A percentile compares a stretch with the other conserved stretches of the same genome.
These are phyloP conservation scores for Propithecus perrieri DNA, from an alignment of 2,797 vertebrate genomes.

Conservation along the genomic window DNA sequence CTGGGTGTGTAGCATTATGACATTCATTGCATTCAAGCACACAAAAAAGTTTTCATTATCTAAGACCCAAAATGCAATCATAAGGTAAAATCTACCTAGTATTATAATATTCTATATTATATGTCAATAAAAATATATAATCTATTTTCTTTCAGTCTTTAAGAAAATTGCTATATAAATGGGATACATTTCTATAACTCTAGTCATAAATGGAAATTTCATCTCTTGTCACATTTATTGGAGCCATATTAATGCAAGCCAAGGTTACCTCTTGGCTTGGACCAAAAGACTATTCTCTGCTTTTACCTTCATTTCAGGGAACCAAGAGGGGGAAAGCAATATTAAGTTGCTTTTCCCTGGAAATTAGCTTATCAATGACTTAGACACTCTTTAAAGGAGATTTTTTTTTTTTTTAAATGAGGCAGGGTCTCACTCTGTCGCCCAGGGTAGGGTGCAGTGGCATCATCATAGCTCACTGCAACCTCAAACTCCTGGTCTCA, in stretches of 20 bases:
- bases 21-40: neutral
- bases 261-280: neutral
- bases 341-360: neutral
- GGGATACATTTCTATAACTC: neutral
- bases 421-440: neutral
- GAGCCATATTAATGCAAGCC: neutral
- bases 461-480: neutral
- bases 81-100: neutral
- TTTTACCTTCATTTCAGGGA: neutral
- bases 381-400: neutral
- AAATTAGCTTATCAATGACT: neutral
- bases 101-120: neutral
- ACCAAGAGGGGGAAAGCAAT: neutral
- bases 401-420: neutral
- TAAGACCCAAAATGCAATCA: neutral
- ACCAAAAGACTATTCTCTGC: neutral
- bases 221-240: neutral
- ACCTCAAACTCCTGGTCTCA: neutral
- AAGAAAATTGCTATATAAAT: conserved; percentile 23
- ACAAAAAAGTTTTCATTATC: neutral
- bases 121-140: neutral
- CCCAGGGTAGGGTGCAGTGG: neutral
- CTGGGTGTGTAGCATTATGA: neutral
- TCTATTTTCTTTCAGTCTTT: neutral
- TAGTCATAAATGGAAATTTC: conserved; percentile 16